Conservation (phyloP, 1,140 invertebrate genomes). For the Cheumatopsyche charites region DNA sequence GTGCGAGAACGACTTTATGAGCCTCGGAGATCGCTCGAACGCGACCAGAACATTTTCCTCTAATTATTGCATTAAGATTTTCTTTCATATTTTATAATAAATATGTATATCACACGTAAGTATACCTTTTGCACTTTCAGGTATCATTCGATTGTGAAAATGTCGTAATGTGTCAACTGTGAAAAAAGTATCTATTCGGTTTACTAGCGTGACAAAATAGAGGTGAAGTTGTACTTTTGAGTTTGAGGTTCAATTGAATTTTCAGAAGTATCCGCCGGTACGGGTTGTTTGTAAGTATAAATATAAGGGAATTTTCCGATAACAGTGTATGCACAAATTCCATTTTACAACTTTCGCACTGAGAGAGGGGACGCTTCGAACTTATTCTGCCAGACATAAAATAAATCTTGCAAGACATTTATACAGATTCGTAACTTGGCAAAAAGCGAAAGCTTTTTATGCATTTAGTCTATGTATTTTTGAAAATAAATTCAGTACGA, state of each 20-base stretch:
- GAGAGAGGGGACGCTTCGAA: conserved; percentile 6
- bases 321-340: neutral
- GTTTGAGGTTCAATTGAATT: too few species aligned
- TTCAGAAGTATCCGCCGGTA: too few species aligned
- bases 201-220: too few species aligned
- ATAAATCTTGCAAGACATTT: conserved; percentile 28
- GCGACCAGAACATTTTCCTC: neutral
- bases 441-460: conserved; percentile 29
- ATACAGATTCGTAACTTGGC: conserved; percentile 30
- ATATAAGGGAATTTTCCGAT: conserved; percentile 2
- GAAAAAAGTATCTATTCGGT: too few species aligned
- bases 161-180: too few species aligned
- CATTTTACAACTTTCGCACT: conserved; percentile 19
- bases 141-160: too few species aligned
- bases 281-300: too few species aligned
- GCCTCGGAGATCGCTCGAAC: neutral
- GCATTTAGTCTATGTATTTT: conserved; percentile 11
- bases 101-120: too few species aligned
- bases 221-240: too few species aligned
- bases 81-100: too few species aligned
- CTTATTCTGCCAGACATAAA: conserved; percentile 20
- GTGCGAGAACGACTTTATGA: conserved; percentile 1
- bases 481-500: neutral
- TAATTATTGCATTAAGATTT: too few species aligned
- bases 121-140: too few species aligned